Conservation (phyloP, 1,140 invertebrate genomes). For the Brachystomella parvula region DNA sequence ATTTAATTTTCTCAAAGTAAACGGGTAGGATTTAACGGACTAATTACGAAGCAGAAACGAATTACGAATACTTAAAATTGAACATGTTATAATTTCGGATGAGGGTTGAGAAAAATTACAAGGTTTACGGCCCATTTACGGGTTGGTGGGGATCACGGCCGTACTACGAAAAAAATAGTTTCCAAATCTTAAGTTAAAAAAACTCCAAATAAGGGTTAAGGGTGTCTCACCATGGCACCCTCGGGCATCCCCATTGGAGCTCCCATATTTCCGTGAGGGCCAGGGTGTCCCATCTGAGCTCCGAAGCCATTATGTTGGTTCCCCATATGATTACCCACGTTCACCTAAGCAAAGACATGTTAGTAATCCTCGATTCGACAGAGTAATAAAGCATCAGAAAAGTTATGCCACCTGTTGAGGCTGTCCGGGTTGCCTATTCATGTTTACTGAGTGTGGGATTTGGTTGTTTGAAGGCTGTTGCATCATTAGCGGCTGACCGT, state of each 20-base stretch:
- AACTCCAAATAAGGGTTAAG: neutral
- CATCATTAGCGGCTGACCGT: conserved; percentile 15
- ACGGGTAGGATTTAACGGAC: too few species aligned
- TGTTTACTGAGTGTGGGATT: conserved; percentile 11
- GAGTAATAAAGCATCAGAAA: too few species aligned
- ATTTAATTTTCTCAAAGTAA: too few species aligned
- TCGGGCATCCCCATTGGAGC: conserved; percentile 12
- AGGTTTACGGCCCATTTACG: conserved; percentile 17
- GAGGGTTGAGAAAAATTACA: neutral
- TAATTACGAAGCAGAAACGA: too few species aligned
- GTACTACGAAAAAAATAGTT: neutral
- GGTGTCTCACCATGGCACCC: conserved; percentile 5
- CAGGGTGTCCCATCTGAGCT: neutral
- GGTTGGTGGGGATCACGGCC: conserved; percentile 18
- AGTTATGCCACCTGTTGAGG: conserved; percentile 3
- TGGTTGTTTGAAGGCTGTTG: neutral
- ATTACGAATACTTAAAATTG: too few species aligned
- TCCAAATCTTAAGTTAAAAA: neutral
- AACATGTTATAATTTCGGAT: too few species aligned
- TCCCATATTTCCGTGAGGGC: neutral
- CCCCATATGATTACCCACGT: conserved; percentile 23
- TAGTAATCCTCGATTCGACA: too few species aligned
- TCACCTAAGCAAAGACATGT: conserved; percentile 25
- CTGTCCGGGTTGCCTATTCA: conserved; percentile 15
- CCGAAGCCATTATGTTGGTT: conserved; percentile 11